Evolutionary conservation across 2,113 vertebrate species (phyloP), one percentile per base, ranked within the genome.

Genomic region (Corvus hawaiiensis): DNA sequence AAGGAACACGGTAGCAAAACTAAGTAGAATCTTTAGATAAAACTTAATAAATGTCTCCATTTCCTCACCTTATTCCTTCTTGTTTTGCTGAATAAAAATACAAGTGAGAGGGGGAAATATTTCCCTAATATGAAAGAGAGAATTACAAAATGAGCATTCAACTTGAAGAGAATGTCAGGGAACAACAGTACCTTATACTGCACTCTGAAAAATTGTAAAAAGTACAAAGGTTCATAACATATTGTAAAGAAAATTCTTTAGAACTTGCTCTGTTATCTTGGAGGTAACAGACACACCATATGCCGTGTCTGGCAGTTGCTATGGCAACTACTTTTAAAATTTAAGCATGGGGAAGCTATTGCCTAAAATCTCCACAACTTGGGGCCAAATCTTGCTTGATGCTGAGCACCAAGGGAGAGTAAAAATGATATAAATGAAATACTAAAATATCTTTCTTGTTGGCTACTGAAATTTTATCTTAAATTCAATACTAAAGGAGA

Each of bases 211-310:
- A 97, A 95, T 93, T 96, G 90, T 96, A 97, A 98, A 98, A 98
- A 97, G 97, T 98, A 98, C 98, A 98, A 98, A 98, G 98, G 98
- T 98, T 98, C 97, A 39, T 96, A 98, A 97, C 98, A 98, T 98
- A 98, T 97, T 98, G 98, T 98, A 98, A 98, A 97, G 95, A 97
- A 98, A 98, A 98, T 98, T 98, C 97, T 97, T 98, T 97, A 97
- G 97, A 98, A 98, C 98, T 97, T 98, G 97, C 97, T 98, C 97
- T 98, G 98, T 98, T 98, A 98, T 98, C 97, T 97, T 96, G 93
- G 97, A 98, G 97, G 98, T 98, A 98, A 97, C 98, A 98, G 98
- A 98, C 98, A 96, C 97, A 98, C 98, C 98, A 98, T 98, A 98
- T 98, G 98, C 97, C 95, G 96, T 98, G 98, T 98, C 98, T 98